Base-by-base conservation (phyloP, 2,888 invertebrate species). In the Euphydryas editha region DNA sequence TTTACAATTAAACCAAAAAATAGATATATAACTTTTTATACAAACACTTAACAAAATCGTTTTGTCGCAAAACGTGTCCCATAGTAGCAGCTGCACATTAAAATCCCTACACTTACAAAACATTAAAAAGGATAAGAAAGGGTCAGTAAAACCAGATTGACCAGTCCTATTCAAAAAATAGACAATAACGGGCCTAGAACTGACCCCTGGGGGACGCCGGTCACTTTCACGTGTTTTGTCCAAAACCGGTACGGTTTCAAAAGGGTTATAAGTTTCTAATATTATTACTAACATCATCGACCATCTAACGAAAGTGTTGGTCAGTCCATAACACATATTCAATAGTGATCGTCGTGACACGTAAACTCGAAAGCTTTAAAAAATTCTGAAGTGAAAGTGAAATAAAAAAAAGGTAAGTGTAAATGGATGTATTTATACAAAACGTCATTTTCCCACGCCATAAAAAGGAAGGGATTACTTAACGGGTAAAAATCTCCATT, bases 81-180 rank as follows among this genome's bases (percentile, higher is more conserved):
- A 63, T 70, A 72, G 69, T 58, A 80, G 84, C 91, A 91, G 91
- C 91, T 90, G 91, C 82, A 36, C 54, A 77, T 73, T 76, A 76
- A 79, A 83, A 80, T 81, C 79, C 79, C 72, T 74, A 78, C 54
- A 54, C 75, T 77, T 74, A 81, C 81, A 82, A 85, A 82, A 80
- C 77, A 78, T 81, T 78, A 78, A 82, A 85, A 84, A 86, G 84
- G 83, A 82, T 80, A 90, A 88, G 89, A 82, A 90, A 90, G 92
- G 92, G 91, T 91, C 91, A 91, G 83, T 74, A 58, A 73, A 90
- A 91, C 90, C 88, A 87, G 92, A 91, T 90, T 92, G 89, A 88
- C 89, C 88, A 88, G 88, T 88, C 82, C 84, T 82, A 85, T 86
- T 83, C 83, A 84, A 83, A 82, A 80, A 83, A 86, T 83, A 84